Base-by-base conservation (phyloP, 2,888 invertebrate species). In the Amorpha juglandis region DNA sequence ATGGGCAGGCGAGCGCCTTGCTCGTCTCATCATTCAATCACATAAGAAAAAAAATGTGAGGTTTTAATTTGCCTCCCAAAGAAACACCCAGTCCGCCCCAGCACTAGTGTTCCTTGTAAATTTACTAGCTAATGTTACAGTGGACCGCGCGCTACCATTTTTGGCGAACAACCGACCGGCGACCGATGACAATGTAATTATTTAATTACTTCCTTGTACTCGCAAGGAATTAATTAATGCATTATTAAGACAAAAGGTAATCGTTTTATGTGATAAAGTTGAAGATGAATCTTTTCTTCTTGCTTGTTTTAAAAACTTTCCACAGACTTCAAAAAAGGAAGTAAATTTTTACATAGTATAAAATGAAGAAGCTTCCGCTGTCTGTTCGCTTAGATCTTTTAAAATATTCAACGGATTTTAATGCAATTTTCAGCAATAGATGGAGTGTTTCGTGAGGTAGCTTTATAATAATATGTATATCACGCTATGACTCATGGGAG, bases 181-280 rank as follows among this genome's bases (percentile, higher is more conserved):
- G 67, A 62, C 64, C 65, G 38, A 66, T 53, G 64, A 70, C 66
- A 68, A 67, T 63, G 63, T 72, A 73, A 75, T 77, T 72, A 64
- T 75, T 70, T 71, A 75, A 79, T 74, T 71, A 53, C 70, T 75
- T 74, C 75, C 72, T 74, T 62, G 69, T 70, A 72, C 42, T n/a
- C n/a, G 42, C 27, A 47, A 45, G 12, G 53, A 52, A 47, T 64
- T 64, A 64, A 64, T 55, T 68, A 67, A 58, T 47, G 4, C 1
- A 58, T 64, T 38, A 8, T 63, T 51, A 33, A 9, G 42, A 66
- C 35, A 65, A 63, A 63, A 55, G 52, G 14, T 42, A 58, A 42
- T 58, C 19, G 21, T 42, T 38, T 58, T 42, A 14, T 27, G 11
- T 21, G 50, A 35, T 45, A 14, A 1, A 6, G 45, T 12, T 45